These are phyloP conservation scores for Castor canadensis DNA, from an alignment of 2,113 vertebrate species.

Conservation along the genomic window DNA sequence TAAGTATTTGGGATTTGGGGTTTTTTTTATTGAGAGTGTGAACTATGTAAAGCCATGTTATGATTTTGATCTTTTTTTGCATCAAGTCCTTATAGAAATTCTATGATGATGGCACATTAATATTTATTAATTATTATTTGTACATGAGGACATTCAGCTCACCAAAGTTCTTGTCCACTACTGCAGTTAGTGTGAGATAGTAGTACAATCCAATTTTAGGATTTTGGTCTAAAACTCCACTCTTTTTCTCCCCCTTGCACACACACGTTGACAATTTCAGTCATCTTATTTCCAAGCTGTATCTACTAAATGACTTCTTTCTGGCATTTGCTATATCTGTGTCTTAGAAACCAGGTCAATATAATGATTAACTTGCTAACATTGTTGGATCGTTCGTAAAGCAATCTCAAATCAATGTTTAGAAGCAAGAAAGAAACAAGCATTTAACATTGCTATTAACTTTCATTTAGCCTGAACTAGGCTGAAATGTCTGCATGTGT, in stretches of 20 bases:
- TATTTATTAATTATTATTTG: not conserved
- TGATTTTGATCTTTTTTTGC: not conserved
- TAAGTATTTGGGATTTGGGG: not conserved
- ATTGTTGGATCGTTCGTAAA: conserved; percentile 10
- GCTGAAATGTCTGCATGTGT: conserved; percentile 53
- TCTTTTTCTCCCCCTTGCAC: not conserved
- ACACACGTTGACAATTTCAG: not conserved
- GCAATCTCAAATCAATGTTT: not conserved
- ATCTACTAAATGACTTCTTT: not conserved
- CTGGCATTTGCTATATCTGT: not conserved
- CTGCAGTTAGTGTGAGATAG: not conserved
- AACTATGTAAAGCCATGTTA: not conserved
- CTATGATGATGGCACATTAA: not conserved
- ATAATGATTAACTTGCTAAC: not conserved
- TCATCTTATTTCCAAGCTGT: not conserved
- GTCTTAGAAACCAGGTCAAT: not conserved
- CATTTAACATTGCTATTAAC: not conserved
- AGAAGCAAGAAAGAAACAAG: not conserved
- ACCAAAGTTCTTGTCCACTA: not conserved
- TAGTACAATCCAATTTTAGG: not conserved
- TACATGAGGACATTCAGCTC: not conserved
- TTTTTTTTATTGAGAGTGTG: not conserved
- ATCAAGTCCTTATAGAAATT: not conserved
- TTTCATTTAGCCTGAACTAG: not conserved
- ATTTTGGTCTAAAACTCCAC: not conserved